phyloP scores from a whole-genome alignment of 2,797 vertebrate species.

The Columba guinea region DNA sequence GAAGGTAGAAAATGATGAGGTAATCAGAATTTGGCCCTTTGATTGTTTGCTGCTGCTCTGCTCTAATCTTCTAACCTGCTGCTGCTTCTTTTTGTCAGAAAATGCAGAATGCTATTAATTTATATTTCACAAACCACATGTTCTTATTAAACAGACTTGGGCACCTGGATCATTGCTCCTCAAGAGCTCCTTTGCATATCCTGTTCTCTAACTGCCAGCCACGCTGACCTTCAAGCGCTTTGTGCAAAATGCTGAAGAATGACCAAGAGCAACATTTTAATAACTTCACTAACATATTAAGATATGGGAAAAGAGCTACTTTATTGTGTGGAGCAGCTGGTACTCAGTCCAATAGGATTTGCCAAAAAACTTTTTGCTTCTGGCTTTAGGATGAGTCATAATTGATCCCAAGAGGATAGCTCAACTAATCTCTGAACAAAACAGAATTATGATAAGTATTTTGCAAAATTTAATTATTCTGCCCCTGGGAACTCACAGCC shows the following conservation, averaged over 20 bases:
- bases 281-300: background rate
- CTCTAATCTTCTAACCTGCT: background rate
- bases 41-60: background rate
- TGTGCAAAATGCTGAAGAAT: conserved; percentile 1
- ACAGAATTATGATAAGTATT: conserved; percentile 64
- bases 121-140: background rate
- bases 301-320: background rate
- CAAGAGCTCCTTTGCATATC: background rate
- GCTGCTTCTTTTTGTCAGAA: background rate
- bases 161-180: background rate
- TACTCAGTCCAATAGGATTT: conserved; percentile 3
- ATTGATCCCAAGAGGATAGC: conserved; percentile 51
- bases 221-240: background rate
- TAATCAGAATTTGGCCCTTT: background rate
- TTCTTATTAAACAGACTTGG: background rate
- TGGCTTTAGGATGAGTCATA: conserved; percentile 45
- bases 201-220: background rate
- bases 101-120: background rate
- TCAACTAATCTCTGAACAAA: conserved; percentile 58
- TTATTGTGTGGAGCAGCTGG: background rate
- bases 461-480: conserved; percentile 69
- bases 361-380: conserved; percentile 4
- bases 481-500: conserved; percentile 1
- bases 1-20: background rate
- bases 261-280: background rate